These are phyloP conservation scores for Bacillus rossius DNA, from an alignment of 1,140 invertebrate genomes.

Conservation along the genomic window DNA sequence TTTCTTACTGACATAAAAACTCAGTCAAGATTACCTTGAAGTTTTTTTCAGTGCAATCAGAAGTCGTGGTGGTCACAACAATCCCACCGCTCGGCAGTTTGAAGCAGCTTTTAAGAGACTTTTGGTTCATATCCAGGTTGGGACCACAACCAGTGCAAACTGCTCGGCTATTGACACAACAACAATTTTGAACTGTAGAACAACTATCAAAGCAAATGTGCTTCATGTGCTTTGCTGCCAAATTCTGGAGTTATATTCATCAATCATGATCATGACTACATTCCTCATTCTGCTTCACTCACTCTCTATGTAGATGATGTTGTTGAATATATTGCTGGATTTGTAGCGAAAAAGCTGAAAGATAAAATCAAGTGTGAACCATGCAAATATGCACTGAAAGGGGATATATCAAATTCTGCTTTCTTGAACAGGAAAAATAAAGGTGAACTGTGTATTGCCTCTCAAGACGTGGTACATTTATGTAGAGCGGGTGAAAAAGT, in stretches of 20 bases:
- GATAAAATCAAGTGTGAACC: background rate
- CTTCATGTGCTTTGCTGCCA: background rate
- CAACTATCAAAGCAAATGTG: background rate
- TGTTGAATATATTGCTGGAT: conserved; percentile 9
- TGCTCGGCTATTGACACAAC: background rate
- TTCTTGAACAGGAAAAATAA: conserved; percentile 7
- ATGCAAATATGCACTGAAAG: background rate
- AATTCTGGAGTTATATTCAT: background rate
- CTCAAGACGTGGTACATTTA: background rate
- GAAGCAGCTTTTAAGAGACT: conserved; percentile 28
- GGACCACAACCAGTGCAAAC: background rate
- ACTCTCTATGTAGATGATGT: background rate
- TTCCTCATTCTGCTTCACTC: background rate
- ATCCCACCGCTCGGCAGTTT: conserved; percentile 34
- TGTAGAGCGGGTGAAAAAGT: background rate
- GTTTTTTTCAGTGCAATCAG: conserved; percentile 37
- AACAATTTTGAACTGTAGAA: background rate
- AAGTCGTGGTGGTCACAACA: conserved; percentile 35
- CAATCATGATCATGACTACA: background rate
- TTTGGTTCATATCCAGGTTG: conserved; percentile 10
- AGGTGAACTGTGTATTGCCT: conserved; percentile 1
- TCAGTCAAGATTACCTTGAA: conserved; percentile 39
- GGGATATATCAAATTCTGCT: background rate
- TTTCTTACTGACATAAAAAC: conserved; percentile 29
- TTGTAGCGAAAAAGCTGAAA: background rate